phyloP scores from a whole-genome alignment of 2,113 vertebrate genomes.

The Odontophorus gujanensis region DNA sequence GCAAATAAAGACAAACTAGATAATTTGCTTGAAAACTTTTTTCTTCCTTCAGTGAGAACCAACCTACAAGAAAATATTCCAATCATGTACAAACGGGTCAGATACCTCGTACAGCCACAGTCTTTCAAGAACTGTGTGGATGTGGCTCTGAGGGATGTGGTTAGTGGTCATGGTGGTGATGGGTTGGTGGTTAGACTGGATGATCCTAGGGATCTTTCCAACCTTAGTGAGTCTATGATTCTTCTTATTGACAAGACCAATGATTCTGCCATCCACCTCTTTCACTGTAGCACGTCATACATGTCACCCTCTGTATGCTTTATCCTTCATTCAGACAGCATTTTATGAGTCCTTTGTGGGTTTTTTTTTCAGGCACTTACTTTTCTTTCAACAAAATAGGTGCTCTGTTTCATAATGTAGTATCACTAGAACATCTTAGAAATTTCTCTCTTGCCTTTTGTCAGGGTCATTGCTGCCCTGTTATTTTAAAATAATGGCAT shows the following conservation, averaged over 20 bases:
- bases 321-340: not conserved
- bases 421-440: not conserved
- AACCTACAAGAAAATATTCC: not conserved
- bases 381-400: not conserved
- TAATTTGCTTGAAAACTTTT: not conserved
- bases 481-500: not conserved
- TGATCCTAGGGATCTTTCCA: too few species aligned
- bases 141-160: too few species aligned
- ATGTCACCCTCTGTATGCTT: not conserved
- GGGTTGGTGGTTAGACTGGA: too few species aligned
- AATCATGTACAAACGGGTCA: not conserved
- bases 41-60: not conserved
- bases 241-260: not conserved
- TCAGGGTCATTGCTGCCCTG: not conserved
- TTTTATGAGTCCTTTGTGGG: not conserved
- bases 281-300: not conserved
- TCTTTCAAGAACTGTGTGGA: not conserved
- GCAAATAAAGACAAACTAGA: not conserved
- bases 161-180: too few species aligned
- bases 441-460: not conserved
- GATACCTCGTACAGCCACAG: not conserved
- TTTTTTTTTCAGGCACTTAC: not conserved
- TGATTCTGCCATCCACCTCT: not conserved
- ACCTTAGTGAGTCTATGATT: too few species aligned
- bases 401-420: accelerated